Conservation (phyloP, 2,113 vertebrate genomes). For the Pseudopipra pipra region DNA sequence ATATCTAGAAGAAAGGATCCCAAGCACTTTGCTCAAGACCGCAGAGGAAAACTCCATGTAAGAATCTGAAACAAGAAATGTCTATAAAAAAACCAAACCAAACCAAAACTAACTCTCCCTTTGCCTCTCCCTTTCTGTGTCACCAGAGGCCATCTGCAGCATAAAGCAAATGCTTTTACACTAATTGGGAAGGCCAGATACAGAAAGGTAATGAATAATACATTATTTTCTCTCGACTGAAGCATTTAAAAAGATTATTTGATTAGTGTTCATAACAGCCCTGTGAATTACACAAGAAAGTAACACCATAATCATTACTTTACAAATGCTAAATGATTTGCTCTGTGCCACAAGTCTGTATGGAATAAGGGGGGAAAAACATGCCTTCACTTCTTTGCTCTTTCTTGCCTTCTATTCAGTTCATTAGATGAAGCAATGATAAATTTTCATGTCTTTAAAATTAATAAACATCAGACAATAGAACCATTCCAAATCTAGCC, state of each 20-base stretch:
- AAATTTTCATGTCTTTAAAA: background rate
- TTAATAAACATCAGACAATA: background rate
- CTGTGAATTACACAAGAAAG: background rate
- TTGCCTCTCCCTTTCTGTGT: fast-evolving
- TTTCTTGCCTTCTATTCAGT: background rate
- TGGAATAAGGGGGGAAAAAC: fast-evolving
- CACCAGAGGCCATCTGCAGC: background rate
- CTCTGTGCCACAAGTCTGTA: background rate
- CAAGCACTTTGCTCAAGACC: background rate
- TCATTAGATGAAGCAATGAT: background rate
- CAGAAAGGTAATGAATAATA: background rate
- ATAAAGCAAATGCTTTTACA: background rate
- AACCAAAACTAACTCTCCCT: background rate
- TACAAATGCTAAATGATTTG: background rate
- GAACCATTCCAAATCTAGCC: background rate
- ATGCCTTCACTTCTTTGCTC: background rate
- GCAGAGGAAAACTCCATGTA: background rate
- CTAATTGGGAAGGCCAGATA: background rate
- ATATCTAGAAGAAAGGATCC: background rate
- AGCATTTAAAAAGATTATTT: background rate
- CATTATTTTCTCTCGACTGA: background rate
- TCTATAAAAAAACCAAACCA: background rate
- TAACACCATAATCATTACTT: background rate
- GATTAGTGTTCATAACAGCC: background rate
- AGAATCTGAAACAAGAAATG: background rate